Evolutionary conservation across 2,797 vertebrate species (phyloP).

Genomic region (Eulemur rubriventer): DNA sequence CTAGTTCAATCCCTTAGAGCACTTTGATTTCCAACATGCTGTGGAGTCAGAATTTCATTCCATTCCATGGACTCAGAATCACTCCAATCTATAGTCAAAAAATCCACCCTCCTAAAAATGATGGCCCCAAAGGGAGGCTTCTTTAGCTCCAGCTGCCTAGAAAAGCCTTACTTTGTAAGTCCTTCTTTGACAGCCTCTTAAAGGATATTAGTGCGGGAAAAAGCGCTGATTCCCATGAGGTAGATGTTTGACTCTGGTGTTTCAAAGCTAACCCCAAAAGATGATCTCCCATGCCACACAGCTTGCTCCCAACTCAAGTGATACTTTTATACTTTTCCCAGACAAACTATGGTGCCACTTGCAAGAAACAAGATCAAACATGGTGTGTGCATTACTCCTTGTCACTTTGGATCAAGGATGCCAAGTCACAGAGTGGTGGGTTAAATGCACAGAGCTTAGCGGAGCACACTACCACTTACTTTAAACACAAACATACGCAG

Average conservation of each 20-base stretch:
- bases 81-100: background rate
- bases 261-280: background rate
- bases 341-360: conserved; percentile 12
- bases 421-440: background rate
- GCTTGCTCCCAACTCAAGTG: background rate
- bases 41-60: background rate
- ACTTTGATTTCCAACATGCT: background rate
- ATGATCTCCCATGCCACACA: accelerated
- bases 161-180: background rate
- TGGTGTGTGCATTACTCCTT: background rate
- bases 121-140: background rate
- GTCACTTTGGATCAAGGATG: conserved; percentile 65
- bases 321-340: background rate
- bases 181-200: background rate
- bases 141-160: background rate
- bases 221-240: background rate
- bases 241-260: background rate
- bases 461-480: background rate
- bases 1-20: background rate
- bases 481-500: background rate
- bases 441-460: background rate
- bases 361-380: conserved; percentile 31
- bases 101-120: background rate
- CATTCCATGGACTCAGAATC: background rate
- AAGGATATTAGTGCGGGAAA: background rate